These are phyloP conservation scores for Alviniconcha strummeri DNA, from an alignment of 2,888 invertebrate genomes.

Conservation along the genomic window DNA sequence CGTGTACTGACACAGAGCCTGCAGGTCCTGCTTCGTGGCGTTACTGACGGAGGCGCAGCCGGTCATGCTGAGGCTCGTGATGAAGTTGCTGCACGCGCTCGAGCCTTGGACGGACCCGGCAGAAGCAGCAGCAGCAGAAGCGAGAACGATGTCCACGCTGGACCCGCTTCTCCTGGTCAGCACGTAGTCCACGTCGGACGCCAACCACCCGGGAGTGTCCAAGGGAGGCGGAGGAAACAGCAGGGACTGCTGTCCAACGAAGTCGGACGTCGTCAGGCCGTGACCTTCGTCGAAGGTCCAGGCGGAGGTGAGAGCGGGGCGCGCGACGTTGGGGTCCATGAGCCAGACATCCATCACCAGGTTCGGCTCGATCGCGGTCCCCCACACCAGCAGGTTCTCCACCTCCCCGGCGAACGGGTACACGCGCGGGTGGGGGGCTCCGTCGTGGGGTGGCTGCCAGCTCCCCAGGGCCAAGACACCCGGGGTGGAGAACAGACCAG, in stretches of 20 bases:
- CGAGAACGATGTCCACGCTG: not conserved
- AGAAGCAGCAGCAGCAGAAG: not conserved
- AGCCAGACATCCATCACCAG: conserved; percentile 49
- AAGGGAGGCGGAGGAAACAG: conserved; percentile 52
- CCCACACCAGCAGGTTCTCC: conserved; percentile 58
- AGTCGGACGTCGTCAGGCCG: conserved; percentile 44
- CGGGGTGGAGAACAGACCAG: conserved; percentile 43
- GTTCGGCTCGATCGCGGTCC: conserved; percentile 47
- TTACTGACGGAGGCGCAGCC: conserved; percentile 3
- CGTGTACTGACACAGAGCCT: conserved; percentile 19
- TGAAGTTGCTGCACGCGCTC: not conserved
- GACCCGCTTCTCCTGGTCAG: not conserved
- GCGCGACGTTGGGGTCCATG: conserved; percentile 49
- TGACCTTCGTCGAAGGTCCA: conserved; percentile 58
- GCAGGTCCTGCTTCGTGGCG: conserved; percentile 22
- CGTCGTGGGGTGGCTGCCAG: conserved; percentile 52
- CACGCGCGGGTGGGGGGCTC: conserved; percentile 34
- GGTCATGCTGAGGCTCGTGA: not conserved
- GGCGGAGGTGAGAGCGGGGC: conserved; percentile 40
- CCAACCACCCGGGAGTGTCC: conserved; percentile 53
- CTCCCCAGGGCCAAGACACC: conserved; percentile 54
- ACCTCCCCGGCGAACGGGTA: conserved; percentile 48
- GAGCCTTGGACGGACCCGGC: not conserved
- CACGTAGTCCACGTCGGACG: conserved; percentile 50
- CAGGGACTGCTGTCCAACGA: conserved; percentile 30